Percentiles rank a stretch among this genome's conserved stretches.
Conservation (phyloP, 2,888 invertebrate species). For the Conus canariensis region DNA sequence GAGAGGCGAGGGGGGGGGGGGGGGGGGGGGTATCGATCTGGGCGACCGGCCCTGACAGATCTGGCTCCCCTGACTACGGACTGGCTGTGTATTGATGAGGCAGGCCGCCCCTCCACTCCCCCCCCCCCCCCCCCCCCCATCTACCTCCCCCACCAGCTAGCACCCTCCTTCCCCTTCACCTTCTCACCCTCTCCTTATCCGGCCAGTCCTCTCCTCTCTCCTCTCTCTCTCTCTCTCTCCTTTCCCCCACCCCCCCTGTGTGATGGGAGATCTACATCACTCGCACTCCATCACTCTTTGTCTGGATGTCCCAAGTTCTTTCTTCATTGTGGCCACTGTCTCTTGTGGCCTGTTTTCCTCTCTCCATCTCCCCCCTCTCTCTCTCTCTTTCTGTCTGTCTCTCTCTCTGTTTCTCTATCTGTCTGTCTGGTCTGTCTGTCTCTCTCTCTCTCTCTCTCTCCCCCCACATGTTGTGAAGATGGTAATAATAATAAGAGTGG, state of each 20-base stretch:
- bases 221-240: too few relatives aligned
- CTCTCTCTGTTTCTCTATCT: not conserved
- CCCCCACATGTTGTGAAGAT: too few relatives aligned
- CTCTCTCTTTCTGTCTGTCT: not conserved
- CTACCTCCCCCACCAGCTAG: too few relatives aligned
- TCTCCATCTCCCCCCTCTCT: not conserved
- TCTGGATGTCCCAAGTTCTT: not conserved
- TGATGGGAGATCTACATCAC: not conserved
- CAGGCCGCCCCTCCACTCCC: too few relatives aligned
- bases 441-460: not conserved
- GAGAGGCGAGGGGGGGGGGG: too few relatives aligned
- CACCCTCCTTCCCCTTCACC: not conserved
- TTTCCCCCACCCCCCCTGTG: too few relatives aligned
- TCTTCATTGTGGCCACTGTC: not conserved
- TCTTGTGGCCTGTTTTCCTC: not conserved
- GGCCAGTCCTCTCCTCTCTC: not conserved
- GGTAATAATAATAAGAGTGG: too few relatives aligned
- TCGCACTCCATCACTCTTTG: not conserved
- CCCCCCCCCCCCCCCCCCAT: too few relatives aligned
- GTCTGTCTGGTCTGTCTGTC: not conserved
- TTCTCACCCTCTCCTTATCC: not conserved
- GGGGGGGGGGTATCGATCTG: too few relatives aligned
- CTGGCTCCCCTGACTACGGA: too few relatives aligned
- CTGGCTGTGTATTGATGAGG: too few relatives aligned
- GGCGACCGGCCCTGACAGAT: too few relatives aligned